phyloP scores from a whole-genome alignment of 2,888 invertebrate species.

The Lepeophtheirus nordmannii region DNA sequence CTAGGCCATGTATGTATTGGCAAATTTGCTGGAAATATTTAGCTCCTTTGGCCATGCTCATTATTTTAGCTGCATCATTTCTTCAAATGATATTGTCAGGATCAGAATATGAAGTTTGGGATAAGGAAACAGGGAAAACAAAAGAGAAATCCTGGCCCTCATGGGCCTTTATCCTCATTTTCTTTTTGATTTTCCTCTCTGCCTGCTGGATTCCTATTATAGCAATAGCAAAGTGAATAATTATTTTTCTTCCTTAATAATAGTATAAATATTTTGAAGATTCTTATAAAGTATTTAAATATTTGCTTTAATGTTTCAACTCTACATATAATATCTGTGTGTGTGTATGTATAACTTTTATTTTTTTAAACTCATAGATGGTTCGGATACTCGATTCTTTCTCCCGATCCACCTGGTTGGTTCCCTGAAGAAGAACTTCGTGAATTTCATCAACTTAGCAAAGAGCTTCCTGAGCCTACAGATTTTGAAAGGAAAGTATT shows the following conservation, averaged over 20 bases:
- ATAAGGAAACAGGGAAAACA: constrained; percentile 6
- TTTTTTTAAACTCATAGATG: neutral
- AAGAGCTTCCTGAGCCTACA: constrained; percentile 46
- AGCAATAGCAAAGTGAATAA: neutral
- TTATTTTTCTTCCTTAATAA: neutral
- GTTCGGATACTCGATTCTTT: neutral
- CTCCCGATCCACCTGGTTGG: constrained; percentile 8
- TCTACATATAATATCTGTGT: neutral
- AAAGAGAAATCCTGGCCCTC: neutral
- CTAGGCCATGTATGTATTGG: constrained; percentile 74
- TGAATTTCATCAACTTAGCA: neutral
- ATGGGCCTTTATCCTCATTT: neutral
- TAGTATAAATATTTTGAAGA: too few species aligned
- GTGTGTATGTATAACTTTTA: neutral
- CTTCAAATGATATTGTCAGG: constrained; percentile 61
- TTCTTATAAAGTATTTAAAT: neutral
- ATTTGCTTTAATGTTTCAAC: neutral
- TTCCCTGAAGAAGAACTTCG: constrained; percentile 14
- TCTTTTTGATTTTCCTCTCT: neutral
- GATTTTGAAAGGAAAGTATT: constrained; percentile 41
- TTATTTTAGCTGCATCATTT: constrained; percentile 66
- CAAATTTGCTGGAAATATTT: constrained; percentile 86
- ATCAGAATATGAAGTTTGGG: constrained; percentile 48
- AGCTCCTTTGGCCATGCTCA: constrained; percentile 72
- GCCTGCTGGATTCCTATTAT: constrained; percentile 7